Percentiles rank a stretch among this genome's conserved stretches.
These are phyloP conservation scores for Theonella swinhoei DNA, from an alignment of 37 sponge, comb jelly and placozoan genomes.

Conservation along the genomic window DNA sequence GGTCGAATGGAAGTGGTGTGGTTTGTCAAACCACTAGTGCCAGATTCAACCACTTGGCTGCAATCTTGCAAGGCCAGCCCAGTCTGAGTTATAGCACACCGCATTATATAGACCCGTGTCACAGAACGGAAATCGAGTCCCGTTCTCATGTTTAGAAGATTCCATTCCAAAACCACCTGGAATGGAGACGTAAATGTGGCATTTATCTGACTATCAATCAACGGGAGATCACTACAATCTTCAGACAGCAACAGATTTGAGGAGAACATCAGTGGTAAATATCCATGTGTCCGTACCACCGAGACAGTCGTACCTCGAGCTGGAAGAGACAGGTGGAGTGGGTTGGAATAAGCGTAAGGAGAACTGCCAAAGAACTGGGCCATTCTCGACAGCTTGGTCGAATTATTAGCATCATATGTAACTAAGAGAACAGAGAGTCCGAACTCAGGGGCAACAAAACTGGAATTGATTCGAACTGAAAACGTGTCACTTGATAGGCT, in stretches of 20 bases:
- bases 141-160: constrained; percentile 29
- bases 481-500: background rate
- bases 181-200: constrained; percentile 31
- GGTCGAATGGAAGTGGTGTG: constrained; percentile 10
- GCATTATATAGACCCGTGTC: background rate
- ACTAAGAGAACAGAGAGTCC: constrained; percentile 58
- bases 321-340: constrained; percentile 9
- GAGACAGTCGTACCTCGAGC: background rate
- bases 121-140: constrained; percentile 24
- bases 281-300: constrained; percentile 42
- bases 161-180: constrained; percentile 45
- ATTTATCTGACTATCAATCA: constrained; percentile 10
- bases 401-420: constrained; percentile 32
- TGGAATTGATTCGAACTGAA: constrained; percentile 16
- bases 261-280: constrained; percentile 31
- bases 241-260: constrained; percentile 35
- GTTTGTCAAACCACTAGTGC: background rate
- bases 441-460: constrained; percentile 26
- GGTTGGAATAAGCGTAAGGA: constrained; percentile 12
- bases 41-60: background rate
- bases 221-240: constrained; percentile 49
- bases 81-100: constrained; percentile 27
- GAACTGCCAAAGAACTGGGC: constrained; percentile 43
- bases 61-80: background rate
- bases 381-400: constrained; percentile 17